A percentile compares a stretch with the other conserved stretches of the same genome.
Evolutionary conservation across 2,888 invertebrate genomes (phyloP).

Genomic region (Junonia oenone): DNA sequence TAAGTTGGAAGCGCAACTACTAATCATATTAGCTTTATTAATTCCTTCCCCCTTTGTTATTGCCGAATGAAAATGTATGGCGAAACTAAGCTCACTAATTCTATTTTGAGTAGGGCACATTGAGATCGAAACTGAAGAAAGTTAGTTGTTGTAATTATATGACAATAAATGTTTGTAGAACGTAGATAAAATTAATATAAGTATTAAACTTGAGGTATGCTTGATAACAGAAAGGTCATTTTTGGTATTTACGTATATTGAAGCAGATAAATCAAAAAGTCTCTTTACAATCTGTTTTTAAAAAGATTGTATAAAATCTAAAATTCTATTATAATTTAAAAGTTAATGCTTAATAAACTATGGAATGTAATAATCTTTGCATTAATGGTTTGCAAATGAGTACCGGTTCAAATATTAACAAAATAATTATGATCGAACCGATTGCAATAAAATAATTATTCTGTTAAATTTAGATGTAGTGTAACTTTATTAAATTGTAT

Average conservation of each 20-base stretch:
- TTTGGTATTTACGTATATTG: no score
- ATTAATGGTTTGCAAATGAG: not conserved
- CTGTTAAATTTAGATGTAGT: not conserved
- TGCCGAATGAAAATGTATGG: constrained; percentile 73
- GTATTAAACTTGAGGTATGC: no score
- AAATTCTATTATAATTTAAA: no score
- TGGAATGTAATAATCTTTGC: not conserved
- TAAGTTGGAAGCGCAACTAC: constrained; percentile 58
- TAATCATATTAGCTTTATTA: constrained; percentile 76
- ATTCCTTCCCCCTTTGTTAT: constrained; percentile 60
- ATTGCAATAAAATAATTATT: not conserved
- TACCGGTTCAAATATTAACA: not conserved
- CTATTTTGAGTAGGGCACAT: constrained; percentile 24
- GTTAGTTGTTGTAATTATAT: not conserved
- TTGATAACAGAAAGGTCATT: no score
- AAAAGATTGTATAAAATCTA: no score
- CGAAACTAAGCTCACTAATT: constrained; percentile 32
- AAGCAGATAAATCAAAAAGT: no score
- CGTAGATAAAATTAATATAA: no score
- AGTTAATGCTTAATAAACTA: not conserved
- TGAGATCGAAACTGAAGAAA: constrained; percentile 15
- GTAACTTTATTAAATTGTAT: not conserved
- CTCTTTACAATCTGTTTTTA: no score
- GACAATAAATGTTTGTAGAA: not conserved
- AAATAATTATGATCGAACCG: not conserved